These are phyloP conservation scores for Gisinianus flammeolus DNA, from an alignment of 2,888 invertebrate species.

Conservation along the genomic window DNA sequence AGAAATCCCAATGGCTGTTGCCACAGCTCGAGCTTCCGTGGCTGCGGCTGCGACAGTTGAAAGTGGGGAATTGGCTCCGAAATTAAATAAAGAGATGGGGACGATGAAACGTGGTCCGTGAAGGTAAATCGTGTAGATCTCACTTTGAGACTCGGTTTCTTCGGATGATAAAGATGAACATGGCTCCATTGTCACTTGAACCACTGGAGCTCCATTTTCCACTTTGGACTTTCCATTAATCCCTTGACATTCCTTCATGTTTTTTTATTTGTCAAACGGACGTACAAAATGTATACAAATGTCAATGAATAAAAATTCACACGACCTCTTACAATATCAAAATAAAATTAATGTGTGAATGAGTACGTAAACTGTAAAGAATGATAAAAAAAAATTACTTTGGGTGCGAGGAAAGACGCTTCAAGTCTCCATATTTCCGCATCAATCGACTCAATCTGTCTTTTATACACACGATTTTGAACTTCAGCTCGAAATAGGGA, in stretches of 20 bases:
- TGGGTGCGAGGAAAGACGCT: neutral
- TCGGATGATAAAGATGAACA: conserved; percentile 45
- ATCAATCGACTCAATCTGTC: conserved; percentile 80
- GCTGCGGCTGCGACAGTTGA: conserved; percentile 31
- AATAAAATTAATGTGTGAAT: too few species aligned
- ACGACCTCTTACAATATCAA: too few species aligned
- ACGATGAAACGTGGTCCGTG: conserved; percentile 56
- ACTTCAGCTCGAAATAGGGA: conserved; percentile 85
- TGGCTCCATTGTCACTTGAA: conserved; percentile 30
- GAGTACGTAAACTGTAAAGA: too few species aligned
- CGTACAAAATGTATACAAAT: too few species aligned
- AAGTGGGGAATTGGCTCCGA: conserved; percentile 28
- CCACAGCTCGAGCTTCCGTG: conserved; percentile 20
- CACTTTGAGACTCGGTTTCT: conserved; percentile 49
- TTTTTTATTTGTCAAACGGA: too few species aligned
- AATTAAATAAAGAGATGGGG: conserved; percentile 55
- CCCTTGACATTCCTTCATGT: too few species aligned
- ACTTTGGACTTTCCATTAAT: too few species aligned
- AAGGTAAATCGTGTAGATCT: conserved; percentile 56
- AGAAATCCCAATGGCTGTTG: conserved; percentile 29
- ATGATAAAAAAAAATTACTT: neutral
- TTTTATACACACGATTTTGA: conserved; percentile 85
- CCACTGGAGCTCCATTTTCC: neutral
- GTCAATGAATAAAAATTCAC: too few species aligned
- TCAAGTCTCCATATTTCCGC: conserved; percentile 78